Evolutionary conservation across 2,888 invertebrate species (phyloP).

Genomic region (Rapana venosa): DNA sequence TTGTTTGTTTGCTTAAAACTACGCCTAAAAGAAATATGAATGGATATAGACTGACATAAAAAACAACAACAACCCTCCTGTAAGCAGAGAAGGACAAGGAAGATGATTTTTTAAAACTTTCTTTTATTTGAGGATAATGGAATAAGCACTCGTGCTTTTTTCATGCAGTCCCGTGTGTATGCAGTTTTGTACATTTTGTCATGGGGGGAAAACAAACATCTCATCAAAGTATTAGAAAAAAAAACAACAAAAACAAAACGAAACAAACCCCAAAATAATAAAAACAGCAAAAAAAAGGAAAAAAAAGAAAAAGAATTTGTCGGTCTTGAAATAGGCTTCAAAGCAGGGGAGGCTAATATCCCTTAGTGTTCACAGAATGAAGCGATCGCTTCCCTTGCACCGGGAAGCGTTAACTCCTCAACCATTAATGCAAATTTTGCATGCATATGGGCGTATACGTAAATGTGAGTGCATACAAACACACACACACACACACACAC

Average conservation of each 20-base stretch:
- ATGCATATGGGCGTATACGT: not conserved
- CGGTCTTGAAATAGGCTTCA: too few relatives aligned
- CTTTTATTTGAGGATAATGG: too few relatives aligned
- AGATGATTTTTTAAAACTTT: too few relatives aligned
- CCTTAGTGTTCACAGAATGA: not conserved
- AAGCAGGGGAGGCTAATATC: not conserved
- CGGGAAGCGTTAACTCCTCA: not conserved
- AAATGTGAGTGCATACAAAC: not conserved
- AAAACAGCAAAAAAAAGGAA: not conserved
- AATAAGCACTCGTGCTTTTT: too few relatives aligned
- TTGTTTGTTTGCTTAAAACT: too few relatives aligned
- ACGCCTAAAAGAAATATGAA: not conserved
- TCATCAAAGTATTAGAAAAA: not conserved
- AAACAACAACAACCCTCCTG: not conserved
- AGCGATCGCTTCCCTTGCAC: slow-evolving; percentile 2
- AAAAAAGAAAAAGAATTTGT: not conserved
- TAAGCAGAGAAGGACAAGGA: not conserved
- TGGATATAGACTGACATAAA: not conserved
- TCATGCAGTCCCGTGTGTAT: too few relatives aligned
- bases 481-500: too few relatives aligned
- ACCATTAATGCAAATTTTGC: too few relatives aligned
- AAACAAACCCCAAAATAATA: too few relatives aligned
- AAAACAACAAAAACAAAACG: not conserved
- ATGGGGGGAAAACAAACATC: not conserved
- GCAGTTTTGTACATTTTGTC: too few relatives aligned